phyloP scores from a whole-genome alignment of 2,797 vertebrate genomes.

The Crocidura indochinensis region DNA sequence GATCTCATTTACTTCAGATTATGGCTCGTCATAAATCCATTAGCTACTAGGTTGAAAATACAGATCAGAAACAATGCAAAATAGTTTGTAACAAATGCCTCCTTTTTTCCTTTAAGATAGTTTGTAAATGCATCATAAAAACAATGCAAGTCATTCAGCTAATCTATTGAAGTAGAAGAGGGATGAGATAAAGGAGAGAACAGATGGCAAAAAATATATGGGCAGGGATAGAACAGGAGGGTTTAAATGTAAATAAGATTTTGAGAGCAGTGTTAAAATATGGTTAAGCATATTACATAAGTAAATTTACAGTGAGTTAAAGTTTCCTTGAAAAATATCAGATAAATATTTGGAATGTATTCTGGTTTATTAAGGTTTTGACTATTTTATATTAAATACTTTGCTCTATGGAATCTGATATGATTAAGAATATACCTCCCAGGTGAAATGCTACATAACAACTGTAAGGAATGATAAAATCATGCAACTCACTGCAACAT shows the following conservation, averaged over 20 bases:
- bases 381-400: slow-evolving; percentile 32
- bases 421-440: neutral
- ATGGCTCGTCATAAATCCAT: slow-evolving; percentile 47
- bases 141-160: slow-evolving; percentile 1
- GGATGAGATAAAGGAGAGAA: neutral
- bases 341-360: slow-evolving; percentile 20
- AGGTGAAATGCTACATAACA: no score
- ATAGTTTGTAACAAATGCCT: neutral
- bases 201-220: neutral
- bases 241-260: slow-evolving; percentile 13
- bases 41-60: slow-evolving; percentile 8
- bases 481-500: no score
- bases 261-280: slow-evolving; percentile 56
- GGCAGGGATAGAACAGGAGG: neutral
- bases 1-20: neutral
- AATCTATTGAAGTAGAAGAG: slow-evolving; percentile 20
- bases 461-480: no score
- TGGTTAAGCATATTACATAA: neutral
- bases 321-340: slow-evolving; percentile 37
- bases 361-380: slow-evolving; percentile 15
- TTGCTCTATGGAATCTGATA: slow-evolving; percentile 11
- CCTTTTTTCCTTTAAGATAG: neutral
- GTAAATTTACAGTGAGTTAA: slow-evolving; percentile 36
- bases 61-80: slow-evolving; percentile 11
- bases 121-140: slow-evolving; percentile 21